Percentiles rank a stretch among this genome's conserved stretches.
Evolutionary conservation across 2,797 vertebrate species (phyloP).

Genomic region (Sebastes oblongus): DNA sequence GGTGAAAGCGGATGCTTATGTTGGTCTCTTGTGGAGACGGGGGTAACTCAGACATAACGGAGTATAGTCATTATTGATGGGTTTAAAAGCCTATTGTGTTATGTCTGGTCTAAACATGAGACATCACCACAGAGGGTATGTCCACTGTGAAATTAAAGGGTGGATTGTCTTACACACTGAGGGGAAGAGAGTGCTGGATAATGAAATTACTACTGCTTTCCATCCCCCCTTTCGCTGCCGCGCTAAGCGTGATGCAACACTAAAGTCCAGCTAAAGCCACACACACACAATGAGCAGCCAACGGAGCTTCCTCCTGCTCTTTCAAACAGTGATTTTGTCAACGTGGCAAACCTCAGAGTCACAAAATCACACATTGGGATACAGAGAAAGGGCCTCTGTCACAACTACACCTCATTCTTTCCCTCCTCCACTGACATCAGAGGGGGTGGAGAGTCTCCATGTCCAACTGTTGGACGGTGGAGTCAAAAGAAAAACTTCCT

Average conservation of each 20-base stretch:
- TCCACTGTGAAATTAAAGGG: conserved; percentile 46
- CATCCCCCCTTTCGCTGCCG: conserved; percentile 28
- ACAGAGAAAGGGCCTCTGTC: conserved; percentile 45
- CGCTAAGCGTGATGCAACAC: conserved; percentile 55
- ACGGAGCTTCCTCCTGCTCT: conserved; percentile 53
- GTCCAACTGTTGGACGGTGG: conserved; percentile 25
- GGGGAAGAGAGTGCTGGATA: conserved; percentile 48
- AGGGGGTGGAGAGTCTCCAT: conserved; percentile 4
- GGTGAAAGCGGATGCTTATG: conserved; percentile 2
- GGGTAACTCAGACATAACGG: conserved; percentile 12
- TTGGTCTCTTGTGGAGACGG: background rate
- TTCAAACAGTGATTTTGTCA: conserved; percentile 66
- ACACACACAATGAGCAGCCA: conserved; percentile 39
- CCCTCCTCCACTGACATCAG: conserved; percentile 33
- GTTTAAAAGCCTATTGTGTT: conserved; percentile 43
- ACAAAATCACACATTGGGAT: conserved; percentile 36
- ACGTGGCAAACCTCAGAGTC: conserved; percentile 70
- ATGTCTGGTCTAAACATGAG: conserved; percentile 45
- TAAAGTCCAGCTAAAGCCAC: conserved; percentile 38
- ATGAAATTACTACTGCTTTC: conserved; percentile 65
- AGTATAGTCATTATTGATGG: conserved; percentile 31
- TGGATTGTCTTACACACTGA: conserved; percentile 20
- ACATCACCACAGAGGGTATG: conserved; percentile 30
- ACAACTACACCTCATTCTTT: conserved; percentile 33
- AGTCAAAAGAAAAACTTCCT: conserved; percentile 35